phyloP scores from a whole-genome alignment of 2,113 vertebrate species.

The Sinocyclocheilus maitianheensis region DNA sequence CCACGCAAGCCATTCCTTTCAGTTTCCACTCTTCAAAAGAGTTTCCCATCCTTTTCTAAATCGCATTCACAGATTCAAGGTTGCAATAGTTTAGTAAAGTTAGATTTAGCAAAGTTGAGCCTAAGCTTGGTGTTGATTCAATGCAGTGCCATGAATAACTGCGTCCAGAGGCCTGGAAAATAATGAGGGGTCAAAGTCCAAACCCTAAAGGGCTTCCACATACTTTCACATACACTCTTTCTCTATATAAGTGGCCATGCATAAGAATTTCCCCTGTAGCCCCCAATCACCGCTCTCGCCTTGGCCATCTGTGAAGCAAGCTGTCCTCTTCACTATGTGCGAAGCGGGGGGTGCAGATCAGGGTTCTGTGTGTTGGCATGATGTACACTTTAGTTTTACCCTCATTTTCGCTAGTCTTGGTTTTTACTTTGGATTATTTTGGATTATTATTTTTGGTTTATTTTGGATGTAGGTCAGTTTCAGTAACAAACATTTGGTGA shows the following conservation, averaged over 20 bases:
- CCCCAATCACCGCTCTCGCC: slow-evolving; percentile 7
- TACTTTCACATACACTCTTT: slow-evolving; percentile 17
- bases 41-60: not conserved
- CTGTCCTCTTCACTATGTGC: slow-evolving; percentile 44
- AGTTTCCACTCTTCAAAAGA: not conserved
- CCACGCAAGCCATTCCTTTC: slow-evolving; percentile 4
- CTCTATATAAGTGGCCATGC: slow-evolving; percentile 39
- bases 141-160: slow-evolving; percentile 17
- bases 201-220: slow-evolving; percentile 12
- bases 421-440: not conserved
- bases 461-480: not conserved
- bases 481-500: not conserved
- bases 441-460: not conserved
- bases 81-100: not conserved
- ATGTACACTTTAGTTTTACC: slow-evolving; percentile 10
- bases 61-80: not conserved
- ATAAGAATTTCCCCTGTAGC: slow-evolving; percentile 44
- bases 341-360: slow-evolving; percentile 39
- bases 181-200: slow-evolving; percentile 13
- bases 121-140: not conserved
- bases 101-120: not conserved
- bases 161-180: not conserved
- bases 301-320: slow-evolving; percentile 61
- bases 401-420: not conserved
- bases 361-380: slow-evolving; percentile 14